Evolutionary conservation across 1,140 invertebrate species (phyloP).

Genomic region (Scylla paramamosain): DNA sequence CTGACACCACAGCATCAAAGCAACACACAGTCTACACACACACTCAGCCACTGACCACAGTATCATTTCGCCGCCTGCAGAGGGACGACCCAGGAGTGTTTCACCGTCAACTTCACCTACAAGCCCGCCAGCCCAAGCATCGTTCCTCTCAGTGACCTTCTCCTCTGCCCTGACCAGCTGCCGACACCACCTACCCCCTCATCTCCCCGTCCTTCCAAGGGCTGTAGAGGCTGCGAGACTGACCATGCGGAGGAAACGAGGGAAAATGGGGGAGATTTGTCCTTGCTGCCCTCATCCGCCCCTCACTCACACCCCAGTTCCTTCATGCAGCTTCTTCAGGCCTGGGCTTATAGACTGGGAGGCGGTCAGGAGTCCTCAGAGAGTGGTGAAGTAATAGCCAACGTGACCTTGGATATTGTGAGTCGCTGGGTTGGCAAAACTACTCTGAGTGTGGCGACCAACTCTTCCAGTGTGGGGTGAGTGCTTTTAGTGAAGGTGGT

Average conservation of each 20-base stretch:
- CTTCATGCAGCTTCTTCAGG: too few relatives aligned
- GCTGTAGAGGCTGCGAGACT: neutral
- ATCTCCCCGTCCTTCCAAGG: neutral
- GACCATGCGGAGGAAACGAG: too few relatives aligned
- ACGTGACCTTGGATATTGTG: constrained; percentile 15
- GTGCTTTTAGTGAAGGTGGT: neutral
- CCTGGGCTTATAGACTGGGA: neutral
- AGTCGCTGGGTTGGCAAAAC: constrained; percentile 59
- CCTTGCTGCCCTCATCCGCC: too few relatives aligned
- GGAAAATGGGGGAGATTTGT: neutral
- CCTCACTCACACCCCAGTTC: neutral
- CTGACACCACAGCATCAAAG: too few relatives aligned
- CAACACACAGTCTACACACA: too few relatives aligned
- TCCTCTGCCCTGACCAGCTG: constrained; percentile 6
- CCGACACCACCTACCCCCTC: neutral
- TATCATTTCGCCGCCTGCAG: neutral
- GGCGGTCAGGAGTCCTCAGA: neutral
- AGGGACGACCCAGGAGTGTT: neutral
- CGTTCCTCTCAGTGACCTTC: neutral
- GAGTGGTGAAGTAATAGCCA: neutral
- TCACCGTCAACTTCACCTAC: constrained; percentile 64
- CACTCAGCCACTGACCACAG: neutral
- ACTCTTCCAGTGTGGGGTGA: constrained; percentile 15
- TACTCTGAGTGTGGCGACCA: neutral
- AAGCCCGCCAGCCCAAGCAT: constrained; percentile 39